These are phyloP conservation scores for Sylvicapra grimmia DNA, from an alignment of 2,113 vertebrate genomes.

Conservation along the genomic window DNA sequence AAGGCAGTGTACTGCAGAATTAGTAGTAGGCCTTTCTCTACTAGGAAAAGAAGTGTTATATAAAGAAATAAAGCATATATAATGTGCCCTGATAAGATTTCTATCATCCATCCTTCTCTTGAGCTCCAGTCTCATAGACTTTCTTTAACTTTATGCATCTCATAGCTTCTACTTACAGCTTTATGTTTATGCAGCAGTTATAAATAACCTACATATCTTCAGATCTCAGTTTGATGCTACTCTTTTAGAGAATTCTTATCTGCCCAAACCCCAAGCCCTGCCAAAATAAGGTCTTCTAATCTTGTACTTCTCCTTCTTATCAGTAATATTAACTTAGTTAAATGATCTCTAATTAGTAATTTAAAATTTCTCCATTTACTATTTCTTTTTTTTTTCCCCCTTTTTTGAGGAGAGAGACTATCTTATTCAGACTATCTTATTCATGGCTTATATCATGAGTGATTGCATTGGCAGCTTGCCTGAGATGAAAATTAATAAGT, in stretches of 20 bases:
- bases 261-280: not conserved
- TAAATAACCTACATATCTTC: not conserved
- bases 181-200: not conserved
- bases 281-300: not conserved
- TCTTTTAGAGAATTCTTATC: not conserved
- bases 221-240: not conserved
- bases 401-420: not conserved
- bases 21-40: not conserved
- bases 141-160: not conserved
- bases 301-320: not conserved
- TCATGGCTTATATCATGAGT: not conserved
- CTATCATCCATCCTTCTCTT: not conserved
- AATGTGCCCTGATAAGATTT: not conserved
- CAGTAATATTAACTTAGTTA: not conserved
- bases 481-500: not conserved
- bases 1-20: not conserved
- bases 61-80: not conserved
- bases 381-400: not conserved
- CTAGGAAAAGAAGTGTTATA: not conserved
- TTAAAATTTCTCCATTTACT: not conserved
- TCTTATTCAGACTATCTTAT: not conserved
- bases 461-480: not conserved
- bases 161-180: not conserved
- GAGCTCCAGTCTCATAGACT: not conserved
- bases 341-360: not conserved